Base-by-base conservation (phyloP, 2,113 vertebrate genomes). In the Tretioscincus oriximinensis region DNA sequence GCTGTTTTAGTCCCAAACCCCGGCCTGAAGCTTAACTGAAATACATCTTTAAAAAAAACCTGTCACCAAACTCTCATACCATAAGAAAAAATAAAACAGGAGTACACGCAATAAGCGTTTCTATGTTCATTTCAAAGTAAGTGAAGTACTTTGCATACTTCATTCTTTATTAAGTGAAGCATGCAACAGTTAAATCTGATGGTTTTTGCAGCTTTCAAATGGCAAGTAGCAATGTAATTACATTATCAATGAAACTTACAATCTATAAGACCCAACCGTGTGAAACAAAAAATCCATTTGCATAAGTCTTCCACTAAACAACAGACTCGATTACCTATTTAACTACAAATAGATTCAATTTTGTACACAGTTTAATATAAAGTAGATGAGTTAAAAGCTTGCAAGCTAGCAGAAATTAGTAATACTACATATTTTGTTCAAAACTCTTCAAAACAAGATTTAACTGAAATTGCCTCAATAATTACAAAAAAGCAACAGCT, bases 221-320 rank as follows among this genome's bases (percentile, higher is more conserved):
- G 87, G 80, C 74, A 86, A 63, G 54, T 7, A 77, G 86, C 76
- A 88, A 45, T 78, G 49, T 84, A 89, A 88, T 87, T 85, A 78
- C 81, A 69, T 88, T 85, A 88, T 79, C 45, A 21, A 86, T 80
- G 63, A 61, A 87, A 90, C 69, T 84, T 67, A 84, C 82, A 26
- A 79, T 66, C 76, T 26, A 67, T 1, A 65, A 89, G 87, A 82
- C 77, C 90, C 91, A 91, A 73, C 82, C 60, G 76, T 83, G 85
- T 83, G 88, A 92, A 85, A 88, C 86, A 86, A 65, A 77, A 86
- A 89, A 76, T 54, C 80, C 66, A 86, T 84, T 92, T 86, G 87
- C 64, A 85, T 85, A 89, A 85, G 88, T 88, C 84, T 84, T 84
- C 24, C 74, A 69, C 89, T 88, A 86, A 86, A 88, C 35, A 90